A percentile compares a stretch with the other conserved stretches of the same genome.
These are phyloP conservation scores for Helicoverpa assulta DNA, from an alignment of 2,888 invertebrate genomes.

Conservation along the genomic window DNA sequence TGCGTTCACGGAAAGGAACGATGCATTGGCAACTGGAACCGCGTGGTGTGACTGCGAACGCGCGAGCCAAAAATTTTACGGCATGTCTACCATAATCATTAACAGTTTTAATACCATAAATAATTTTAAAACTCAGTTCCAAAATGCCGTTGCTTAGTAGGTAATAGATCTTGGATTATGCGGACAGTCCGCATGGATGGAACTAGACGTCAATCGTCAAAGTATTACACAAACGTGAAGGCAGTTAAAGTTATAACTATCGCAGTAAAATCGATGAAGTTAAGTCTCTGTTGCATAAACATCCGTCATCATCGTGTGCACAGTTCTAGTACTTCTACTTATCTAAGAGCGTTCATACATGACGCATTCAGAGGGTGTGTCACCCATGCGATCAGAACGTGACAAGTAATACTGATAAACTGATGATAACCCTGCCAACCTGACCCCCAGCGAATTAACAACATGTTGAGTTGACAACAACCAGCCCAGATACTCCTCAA, in stretches of 20 bases:
- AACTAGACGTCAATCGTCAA: not conserved
- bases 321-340: constrained; percentile 31
- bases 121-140: not conserved
- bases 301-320: constrained; percentile 2
- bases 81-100: not conserved
- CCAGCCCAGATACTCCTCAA: constrained; percentile 18
- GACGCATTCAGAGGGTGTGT: constrained; percentile 63
- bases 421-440: constrained; percentile 56
- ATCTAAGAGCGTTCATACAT: constrained; percentile 31
- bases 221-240: not conserved
- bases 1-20: not conserved
- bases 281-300: constrained; percentile 23
- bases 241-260: not conserved
- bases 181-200: not conserved
- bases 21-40: not conserved
- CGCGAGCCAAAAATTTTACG: not conserved
- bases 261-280: constrained; percentile 1
- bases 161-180: not conserved
- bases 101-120: not conserved
- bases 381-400: constrained; percentile 50
- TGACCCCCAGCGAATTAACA: constrained; percentile 67
- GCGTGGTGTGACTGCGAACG: not conserved
- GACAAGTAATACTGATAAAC: constrained; percentile 27
- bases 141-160: too few relatives aligned
- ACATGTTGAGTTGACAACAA: constrained; percentile 69